Evolutionary conservation across 2,113 vertebrate species (phyloP).

Genomic region (Fregata magnificens): DNA sequence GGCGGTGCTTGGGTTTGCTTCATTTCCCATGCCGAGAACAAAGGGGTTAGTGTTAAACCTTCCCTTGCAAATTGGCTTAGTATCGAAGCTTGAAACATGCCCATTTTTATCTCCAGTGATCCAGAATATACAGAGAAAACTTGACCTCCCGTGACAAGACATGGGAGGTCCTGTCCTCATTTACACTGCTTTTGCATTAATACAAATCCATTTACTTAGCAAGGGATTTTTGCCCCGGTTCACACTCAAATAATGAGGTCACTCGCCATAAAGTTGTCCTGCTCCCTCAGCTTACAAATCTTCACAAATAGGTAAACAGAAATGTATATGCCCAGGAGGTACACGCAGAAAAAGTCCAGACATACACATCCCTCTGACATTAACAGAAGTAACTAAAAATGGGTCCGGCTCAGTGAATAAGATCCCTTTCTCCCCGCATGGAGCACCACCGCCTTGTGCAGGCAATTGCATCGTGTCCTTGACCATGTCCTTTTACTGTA

Average conservation of each 20-base stretch:
- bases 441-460: background rate
- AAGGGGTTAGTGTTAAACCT: background rate
- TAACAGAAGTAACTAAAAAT: background rate
- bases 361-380: background rate
- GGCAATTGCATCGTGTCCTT: background rate
- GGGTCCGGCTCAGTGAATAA: background rate
- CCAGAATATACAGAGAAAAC: background rate
- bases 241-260: background rate
- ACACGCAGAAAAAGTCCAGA: background rate
- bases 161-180: background rate
- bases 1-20: background rate
- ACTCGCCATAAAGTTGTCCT: background rate
- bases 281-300: background rate
- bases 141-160: background rate
- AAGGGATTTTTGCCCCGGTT: background rate
- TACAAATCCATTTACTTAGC: background rate
- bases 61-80: background rate
- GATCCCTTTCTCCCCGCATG: background rate
- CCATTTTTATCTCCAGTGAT: background rate
- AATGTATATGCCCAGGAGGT: background rate
- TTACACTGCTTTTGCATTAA: background rate
- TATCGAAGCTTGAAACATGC: background rate
- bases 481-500: background rate
- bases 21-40: background rate
- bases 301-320: background rate